Evolutionary conservation across 2,113 vertebrate species (phyloP), one percentile per base, ranked within the genome.

Genomic region (Embiotoca jacksoni): DNA sequence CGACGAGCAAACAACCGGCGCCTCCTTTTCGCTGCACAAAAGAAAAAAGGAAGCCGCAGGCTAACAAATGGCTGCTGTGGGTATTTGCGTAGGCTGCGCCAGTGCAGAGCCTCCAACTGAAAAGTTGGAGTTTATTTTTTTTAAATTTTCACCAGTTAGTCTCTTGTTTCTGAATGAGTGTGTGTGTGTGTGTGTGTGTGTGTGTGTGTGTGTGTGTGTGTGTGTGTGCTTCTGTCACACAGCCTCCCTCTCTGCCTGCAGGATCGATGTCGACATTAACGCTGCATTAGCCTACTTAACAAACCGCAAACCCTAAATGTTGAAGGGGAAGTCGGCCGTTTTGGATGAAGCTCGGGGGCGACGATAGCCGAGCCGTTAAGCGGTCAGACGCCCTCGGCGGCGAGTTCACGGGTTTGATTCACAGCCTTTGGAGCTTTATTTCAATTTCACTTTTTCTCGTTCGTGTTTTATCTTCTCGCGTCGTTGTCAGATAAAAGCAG

Each of bases 221-320:
- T 23, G 23, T 23, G 23, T 23, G 23, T 23, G 23, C 23, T 23
- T 23, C 23, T 23, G 23, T 23, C 23, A 23, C 23, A 23, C 23
- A 23, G 23, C 23, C 23, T 23, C 23, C 23, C 23, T 15, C 16
- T 72, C 50, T 61, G 37, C 14, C 69, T 8, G 52, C 70, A 79
- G 6, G 80, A 78, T 84, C 79, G 36, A 57, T 88, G 52, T 57
- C 33, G 58, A 36, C 72, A 81, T 81, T 61, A 74, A 46, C 44
- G 2, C 73, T 72, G 50, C 83, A 75, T 86, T 84, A 88, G 61
- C 81, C 85, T 67, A 75, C 61, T 83, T 85, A 82, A 13, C 72
- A 35, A 46, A 31, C 41, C 4, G 1, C 30, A 53, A 15, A 55
- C 13, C 32, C 35, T 23, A 23, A 23, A 23, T 23, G 23, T 1